Base-by-base conservation (phyloP, 2,797 vertebrate genomes). In the Phrynocephalus vlangalii region DNA sequence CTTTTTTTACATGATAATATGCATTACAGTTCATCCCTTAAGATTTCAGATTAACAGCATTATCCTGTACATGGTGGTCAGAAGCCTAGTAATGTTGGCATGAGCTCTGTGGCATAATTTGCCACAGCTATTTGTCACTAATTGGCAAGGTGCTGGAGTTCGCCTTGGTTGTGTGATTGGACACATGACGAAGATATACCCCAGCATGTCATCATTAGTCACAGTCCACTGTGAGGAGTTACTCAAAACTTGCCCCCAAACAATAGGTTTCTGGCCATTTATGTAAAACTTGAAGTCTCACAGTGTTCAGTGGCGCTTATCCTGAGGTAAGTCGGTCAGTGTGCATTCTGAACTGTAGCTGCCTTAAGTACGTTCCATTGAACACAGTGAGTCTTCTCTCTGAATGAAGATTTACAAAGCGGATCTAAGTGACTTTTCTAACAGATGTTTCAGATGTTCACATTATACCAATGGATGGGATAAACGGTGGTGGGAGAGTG, bases 401-500 rank as follows among this genome's bases (percentile, higher is more conserved):
- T 83, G 72, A 77, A 30, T 56, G 48, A 87, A 56, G 52, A 48
- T 68, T 75, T 80, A 76, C 60, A n/a, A 75, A 2, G 67, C 89
- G 70, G 79, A 13, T 90, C n/a, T 38, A 13, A 83, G 63, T 33
- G 30, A 75, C n/a, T 81, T 66, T 73, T 73, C 56, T 81, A n/a
- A 75, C 38, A 87, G 84, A 88, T 24, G 90, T 92, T 91, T 93
- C 33, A 84, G 92, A 87, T 88, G 9, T 93, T 91, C 82, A 88
- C 79, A 92, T 76, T 81, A 56, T 76, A 82, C 44, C 30, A 77
- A 68, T n/a, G 87, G 78, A 72, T 88, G 87, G 87, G 79, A 76
- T 81, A 56, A 93, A 95, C 84, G 91, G 94, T 93, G 68, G 91
- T 79, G 90, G 89, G 90, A 89, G 92, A 28, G 44, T 28, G 93